Conservation (phyloP, 2,113 vertebrate genomes). For the Channa maculata region DNA sequence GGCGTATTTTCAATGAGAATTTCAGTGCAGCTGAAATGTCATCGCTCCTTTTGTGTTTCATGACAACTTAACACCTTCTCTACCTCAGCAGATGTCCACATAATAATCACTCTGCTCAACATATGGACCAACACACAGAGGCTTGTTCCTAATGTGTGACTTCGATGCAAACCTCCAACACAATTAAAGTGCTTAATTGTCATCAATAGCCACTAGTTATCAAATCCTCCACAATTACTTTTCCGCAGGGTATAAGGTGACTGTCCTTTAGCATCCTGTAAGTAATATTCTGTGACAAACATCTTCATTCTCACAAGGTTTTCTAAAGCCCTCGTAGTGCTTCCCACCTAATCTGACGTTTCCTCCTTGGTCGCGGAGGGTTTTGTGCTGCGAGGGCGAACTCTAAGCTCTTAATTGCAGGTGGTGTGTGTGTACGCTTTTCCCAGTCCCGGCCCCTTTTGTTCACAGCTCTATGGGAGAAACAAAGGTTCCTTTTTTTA, state of each 20-base stretch:
- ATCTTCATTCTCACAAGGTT: conserved; percentile 63
- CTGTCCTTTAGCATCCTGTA: conserved; percentile 67
- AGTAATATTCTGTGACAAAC: conserved; percentile 79
- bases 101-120: conserved; percentile 16
- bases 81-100: conserved; percentile 46
- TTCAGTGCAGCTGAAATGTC: conserved; percentile 4
- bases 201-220: conserved; percentile 73
- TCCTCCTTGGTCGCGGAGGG: conserved; percentile 51
- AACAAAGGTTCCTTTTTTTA: conserved; percentile 72
- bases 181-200: conserved; percentile 59
- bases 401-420: conserved; percentile 82
- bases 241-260: conserved; percentile 69
- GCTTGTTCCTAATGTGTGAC: conserved; percentile 66
- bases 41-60: conserved; percentile 1
- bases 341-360: conserved; percentile 75
- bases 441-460: conserved; percentile 65
- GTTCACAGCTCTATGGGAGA: conserved; percentile 59
- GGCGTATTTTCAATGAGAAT: not conserved
- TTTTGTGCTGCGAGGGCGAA: conserved; percentile 61
- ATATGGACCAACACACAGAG: conserved; percentile 65
- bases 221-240: conserved; percentile 63
- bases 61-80: conserved; percentile 48
- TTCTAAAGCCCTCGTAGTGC: conserved; percentile 53
- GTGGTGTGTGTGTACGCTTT: conserved; percentile 67
- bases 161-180: conserved; percentile 36